Percentiles rank a stretch among this genome's conserved stretches.
phyloP scores from a whole-genome alignment of 2,113 vertebrate species.

The Saguinus midas region DNA sequence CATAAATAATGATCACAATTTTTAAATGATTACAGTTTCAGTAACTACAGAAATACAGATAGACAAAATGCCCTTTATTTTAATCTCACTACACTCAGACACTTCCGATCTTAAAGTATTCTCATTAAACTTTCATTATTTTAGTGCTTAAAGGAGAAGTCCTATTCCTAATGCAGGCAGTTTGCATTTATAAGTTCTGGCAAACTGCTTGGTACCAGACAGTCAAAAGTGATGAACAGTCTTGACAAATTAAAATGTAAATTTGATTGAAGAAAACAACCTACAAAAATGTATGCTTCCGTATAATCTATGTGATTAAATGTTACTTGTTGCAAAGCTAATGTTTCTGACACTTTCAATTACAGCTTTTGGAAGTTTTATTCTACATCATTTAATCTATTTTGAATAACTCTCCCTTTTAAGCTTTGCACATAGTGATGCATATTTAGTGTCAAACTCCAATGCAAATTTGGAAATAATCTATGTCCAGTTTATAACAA shows the following conservation, averaged over 20 bases:
- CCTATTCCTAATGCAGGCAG: slow-evolving; percentile 56
- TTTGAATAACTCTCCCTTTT: slow-evolving; percentile 80
- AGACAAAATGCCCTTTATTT: slow-evolving; percentile 36
- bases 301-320: slow-evolving; percentile 84
- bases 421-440: slow-evolving; percentile 61
- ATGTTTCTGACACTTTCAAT: slow-evolving; percentile 86
- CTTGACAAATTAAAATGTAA: slow-evolving; percentile 83
- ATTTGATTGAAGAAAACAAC: slow-evolving; percentile 84
- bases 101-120: background rate
- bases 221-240: slow-evolving; percentile 80
- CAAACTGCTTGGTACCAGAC: slow-evolving; percentile 73
- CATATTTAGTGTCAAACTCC: slow-evolving; percentile 61
- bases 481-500: slow-evolving; percentile 27
- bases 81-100: background rate
- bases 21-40: background rate
- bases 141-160: slow-evolving; percentile 65
- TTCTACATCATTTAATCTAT: slow-evolving; percentile 84
- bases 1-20: slow-evolving; percentile 7
- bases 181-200: slow-evolving; percentile 76
- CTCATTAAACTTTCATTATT: slow-evolving; percentile 56
- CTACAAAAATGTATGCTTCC: slow-evolving; percentile 82
- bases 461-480: slow-evolving; percentile 72
- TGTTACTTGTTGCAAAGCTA: slow-evolving; percentile 85
- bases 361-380: slow-evolving; percentile 83
- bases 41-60: background rate